These are phyloP conservation scores for Scaptomyza polygonia DNA, from an alignment of 2,888 invertebrate genomes.

Conservation along the genomic window DNA sequence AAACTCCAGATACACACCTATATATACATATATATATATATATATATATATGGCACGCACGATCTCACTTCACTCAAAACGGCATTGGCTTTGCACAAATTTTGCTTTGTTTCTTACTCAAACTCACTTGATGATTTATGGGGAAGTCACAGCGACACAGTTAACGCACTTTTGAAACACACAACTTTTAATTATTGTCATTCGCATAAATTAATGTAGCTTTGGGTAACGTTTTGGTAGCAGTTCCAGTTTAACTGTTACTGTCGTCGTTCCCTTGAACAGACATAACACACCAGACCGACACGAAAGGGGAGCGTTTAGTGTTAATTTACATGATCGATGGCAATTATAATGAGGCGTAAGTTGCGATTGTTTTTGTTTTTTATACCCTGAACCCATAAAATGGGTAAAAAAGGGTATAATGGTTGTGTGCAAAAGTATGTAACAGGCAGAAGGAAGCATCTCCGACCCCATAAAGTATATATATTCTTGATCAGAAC, in stretches of 20 bases:
- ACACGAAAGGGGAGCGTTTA: neutral
- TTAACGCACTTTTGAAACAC: slow-evolving; percentile 61
- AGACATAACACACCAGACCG: neutral
- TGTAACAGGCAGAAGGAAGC: too few species aligned
- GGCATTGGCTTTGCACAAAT: slow-evolving; percentile 72
- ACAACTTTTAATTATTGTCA: slow-evolving; percentile 65
- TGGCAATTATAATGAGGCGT: slow-evolving; percentile 64
- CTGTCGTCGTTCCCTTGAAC: slow-evolving; percentile 14
- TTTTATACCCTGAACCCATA: too few species aligned
- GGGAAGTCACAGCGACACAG: slow-evolving; percentile 28
- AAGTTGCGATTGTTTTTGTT: slow-evolving; percentile 10
- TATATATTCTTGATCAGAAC: too few species aligned
- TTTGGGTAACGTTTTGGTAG: slow-evolving; percentile 56
- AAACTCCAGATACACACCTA: slow-evolving; percentile 17
- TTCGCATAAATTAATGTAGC: slow-evolving; percentile 60
- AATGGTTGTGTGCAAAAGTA: too few species aligned
- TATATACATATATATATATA: slow-evolving; percentile 3
- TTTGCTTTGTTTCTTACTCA: slow-evolving; percentile 65
- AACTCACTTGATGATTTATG: slow-evolving; percentile 64
- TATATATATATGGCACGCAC: slow-evolving; percentile 61
- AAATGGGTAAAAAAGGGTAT: too few species aligned
- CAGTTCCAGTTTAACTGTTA: slow-evolving; percentile 25
- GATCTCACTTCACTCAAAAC: slow-evolving; percentile 70
- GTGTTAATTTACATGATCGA: slow-evolving; percentile 55
- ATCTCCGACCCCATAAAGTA: too few species aligned